Base-by-base conservation (phyloP, 2,888 invertebrate genomes). In the Drosophila nigricruria region DNA sequence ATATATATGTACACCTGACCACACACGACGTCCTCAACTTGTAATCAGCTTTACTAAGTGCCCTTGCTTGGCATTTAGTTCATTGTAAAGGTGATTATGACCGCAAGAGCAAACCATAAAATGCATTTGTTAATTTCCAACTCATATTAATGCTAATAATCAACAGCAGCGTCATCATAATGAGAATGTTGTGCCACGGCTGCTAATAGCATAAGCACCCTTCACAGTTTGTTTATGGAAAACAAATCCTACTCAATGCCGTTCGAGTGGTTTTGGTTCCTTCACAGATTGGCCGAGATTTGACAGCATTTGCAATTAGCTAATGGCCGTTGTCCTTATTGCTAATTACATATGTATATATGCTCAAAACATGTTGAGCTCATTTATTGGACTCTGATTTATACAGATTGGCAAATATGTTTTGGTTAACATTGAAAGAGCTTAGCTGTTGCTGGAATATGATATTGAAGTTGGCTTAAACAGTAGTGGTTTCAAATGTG, bases 61-160 rank as follows among this genome's bases (percentile, higher is more conserved):
- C 69, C 73, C 77, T 77, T 73, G 47, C 59, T 49, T 54, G 49
- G 38, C 47, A 61, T 61, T 43, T 49, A 25, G 20, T 61, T 52
- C 30, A 61, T n/a, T n/a, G 27, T 25, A 64, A 79, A 79, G 70
- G 74, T 75, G 81, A 78, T 82, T 76, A 80, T 47, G 27, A 67
- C 84, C 87, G 69, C 84, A 85, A 65, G 68, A 73, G 70, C 50
- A 75, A 77, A 80, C 80, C 82, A 72, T 80, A 78, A 82, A 78
- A 60, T 65, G 53, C 65, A 79, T 45, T 49, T 45, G 45, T 27
- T 61, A 23, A 60, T 56, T 50, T 45, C 42, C 36, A 25, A 9
- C 45, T 57, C 49, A 20, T n/a, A 52, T 62, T 59, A 34, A 49
- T 40, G 14, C 30, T 2, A 30, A 25, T 53, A n/a, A 49, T 64